Conservation (phyloP, 2,797 vertebrate species). For the Phrynocephalus vlangalii region DNA sequence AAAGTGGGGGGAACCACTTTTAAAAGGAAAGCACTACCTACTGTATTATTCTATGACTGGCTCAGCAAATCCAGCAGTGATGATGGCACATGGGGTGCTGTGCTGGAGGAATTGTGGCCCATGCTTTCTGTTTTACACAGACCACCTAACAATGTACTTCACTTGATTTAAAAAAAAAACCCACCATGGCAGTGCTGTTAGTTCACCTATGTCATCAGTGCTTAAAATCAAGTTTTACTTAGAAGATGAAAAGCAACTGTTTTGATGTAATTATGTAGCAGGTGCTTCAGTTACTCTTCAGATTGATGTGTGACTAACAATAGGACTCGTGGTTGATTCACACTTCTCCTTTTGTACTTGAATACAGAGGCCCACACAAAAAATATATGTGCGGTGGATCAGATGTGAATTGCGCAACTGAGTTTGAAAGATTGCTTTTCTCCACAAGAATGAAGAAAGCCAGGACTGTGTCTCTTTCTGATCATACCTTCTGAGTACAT, state of each 20-base stretch:
- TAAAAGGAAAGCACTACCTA: neutral
- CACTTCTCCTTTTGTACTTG: neutral
- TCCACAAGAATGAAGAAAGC: neutral
- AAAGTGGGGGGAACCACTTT: neutral
- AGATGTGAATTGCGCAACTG: neutral
- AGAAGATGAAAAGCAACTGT: slow-evolving; percentile 65
- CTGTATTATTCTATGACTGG: neutral
- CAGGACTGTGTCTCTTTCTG: neutral
- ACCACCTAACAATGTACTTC: neutral
- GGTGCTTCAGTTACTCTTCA: slow-evolving; percentile 48
- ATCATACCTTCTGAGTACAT: neutral
- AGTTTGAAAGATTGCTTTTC: neutral
- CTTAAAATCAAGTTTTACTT: slow-evolving; percentile 66
- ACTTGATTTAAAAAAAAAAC: neutral
- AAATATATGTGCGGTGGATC: neutral
- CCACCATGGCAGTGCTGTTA: neutral
- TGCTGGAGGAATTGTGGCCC: too few species aligned
- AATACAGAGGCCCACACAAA: neutral
- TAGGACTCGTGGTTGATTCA: neutral
- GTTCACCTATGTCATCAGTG: neutral
- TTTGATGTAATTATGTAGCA: slow-evolving; percentile 54
- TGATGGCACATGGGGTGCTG: too few species aligned
- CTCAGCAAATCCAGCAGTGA: neutral
- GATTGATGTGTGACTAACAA: neutral
- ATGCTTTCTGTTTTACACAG: neutral